phyloP scores from a whole-genome alignment of 1,140 invertebrate genomes.

The Portunus trituberculatus region DNA sequence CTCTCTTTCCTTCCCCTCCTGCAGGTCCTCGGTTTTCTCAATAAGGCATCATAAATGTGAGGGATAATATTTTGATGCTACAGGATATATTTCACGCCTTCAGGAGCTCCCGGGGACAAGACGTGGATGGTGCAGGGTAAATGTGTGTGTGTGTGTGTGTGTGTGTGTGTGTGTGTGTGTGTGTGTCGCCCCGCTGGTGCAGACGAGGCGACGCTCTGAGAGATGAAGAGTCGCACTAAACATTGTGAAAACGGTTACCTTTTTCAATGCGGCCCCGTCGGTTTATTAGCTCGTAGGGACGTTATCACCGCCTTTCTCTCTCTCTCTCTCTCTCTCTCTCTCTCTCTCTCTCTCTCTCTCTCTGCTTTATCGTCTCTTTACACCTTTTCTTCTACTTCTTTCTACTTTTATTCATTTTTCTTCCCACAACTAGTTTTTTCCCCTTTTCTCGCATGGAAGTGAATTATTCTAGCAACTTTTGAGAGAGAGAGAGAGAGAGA shows the following conservation, averaged over 20 bases:
- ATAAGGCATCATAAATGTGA: no score
- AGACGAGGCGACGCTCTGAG: neutral
- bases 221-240: neutral
- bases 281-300: no score
- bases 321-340: neutral
- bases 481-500: no score
- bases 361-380: neutral
- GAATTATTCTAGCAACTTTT: no score
- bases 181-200: no score
- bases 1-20: neutral
- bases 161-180: slow-evolving; percentile 7
- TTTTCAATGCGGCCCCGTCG: slow-evolving; percentile 1
- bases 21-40: neutral
- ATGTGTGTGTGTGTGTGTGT: slow-evolving; percentile 14
- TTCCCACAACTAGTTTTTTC: no score
- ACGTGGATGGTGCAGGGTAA: neutral
- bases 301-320: no score
- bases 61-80: no score
- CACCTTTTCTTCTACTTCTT: neutral
- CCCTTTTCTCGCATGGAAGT: no score
- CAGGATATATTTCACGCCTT: no score
- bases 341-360: neutral
- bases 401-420: no score
- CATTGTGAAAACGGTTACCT: neutral
- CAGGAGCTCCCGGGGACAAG: no score